These are phyloP conservation scores for Carduelis carduelis DNA, from an alignment of 2,797 vertebrate species.

Conservation along the genomic window DNA sequence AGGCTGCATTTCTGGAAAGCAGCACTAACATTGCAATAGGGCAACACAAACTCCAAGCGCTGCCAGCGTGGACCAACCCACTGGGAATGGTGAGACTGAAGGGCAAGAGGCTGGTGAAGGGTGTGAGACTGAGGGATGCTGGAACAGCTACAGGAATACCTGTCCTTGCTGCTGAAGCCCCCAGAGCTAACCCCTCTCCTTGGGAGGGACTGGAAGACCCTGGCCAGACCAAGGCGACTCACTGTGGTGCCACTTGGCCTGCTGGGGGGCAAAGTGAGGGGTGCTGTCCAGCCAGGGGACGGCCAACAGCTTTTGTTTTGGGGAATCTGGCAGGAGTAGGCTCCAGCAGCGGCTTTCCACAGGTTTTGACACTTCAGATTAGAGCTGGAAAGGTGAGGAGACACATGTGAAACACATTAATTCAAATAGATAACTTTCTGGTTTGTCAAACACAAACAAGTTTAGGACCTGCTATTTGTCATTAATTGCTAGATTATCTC, in stretches of 20 bases:
- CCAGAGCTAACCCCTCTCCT: background rate
- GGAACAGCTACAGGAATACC: background rate
- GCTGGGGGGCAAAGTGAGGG: background rate
- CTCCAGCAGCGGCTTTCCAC: background rate
- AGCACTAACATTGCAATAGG: rapidly evolving
- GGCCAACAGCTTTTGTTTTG: background rate
- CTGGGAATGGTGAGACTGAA: background rate
- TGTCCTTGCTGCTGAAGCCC: background rate
- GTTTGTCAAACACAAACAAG: slow-evolving; percentile 26
- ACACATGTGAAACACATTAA: slow-evolving; percentile 10
- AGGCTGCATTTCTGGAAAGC: background rate
- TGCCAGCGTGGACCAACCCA: rapidly evolving
- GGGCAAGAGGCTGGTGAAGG: background rate
- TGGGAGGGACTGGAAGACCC: background rate
- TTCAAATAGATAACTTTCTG: slow-evolving; percentile 48
- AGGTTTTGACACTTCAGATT: slow-evolving; percentile 56
- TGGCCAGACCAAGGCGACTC: background rate
- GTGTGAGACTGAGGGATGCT: background rate
- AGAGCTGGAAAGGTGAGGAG: slow-evolving; percentile 23
- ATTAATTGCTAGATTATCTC: slow-evolving; percentile 64
- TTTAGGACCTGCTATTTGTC: slow-evolving; percentile 13
- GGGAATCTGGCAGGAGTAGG: background rate
- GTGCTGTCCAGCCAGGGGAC: background rate
- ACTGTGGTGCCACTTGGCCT: background rate
- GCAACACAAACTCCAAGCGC: background rate